These are phyloP conservation scores for Unio pictorum DNA, from an alignment of 2,888 invertebrate species.

Conservation along the genomic window DNA sequence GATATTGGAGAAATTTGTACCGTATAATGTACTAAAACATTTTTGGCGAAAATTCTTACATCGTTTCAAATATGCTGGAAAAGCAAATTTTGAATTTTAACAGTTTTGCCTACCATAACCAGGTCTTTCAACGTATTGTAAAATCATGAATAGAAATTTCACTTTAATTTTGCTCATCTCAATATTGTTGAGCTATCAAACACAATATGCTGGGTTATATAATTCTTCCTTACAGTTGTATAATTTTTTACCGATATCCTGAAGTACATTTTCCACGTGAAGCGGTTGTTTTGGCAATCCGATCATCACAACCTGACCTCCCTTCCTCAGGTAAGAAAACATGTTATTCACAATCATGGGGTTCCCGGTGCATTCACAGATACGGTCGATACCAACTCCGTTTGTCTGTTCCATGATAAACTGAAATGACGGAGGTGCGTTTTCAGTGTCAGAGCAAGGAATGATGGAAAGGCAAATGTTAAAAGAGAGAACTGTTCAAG, in stretches of 20 bases:
- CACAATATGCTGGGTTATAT: no score
- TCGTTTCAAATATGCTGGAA: neutral
- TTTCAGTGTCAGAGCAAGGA: no score
- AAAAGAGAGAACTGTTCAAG: no score
- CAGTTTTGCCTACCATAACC: neutral
- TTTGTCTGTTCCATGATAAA: conserved; percentile 54
- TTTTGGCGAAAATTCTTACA: no score
- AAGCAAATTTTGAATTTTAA: neutral
- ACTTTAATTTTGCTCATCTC: no score
- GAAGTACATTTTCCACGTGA: conserved; percentile 61
- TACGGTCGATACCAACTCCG: conserved; percentile 61
- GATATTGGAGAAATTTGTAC: no score
- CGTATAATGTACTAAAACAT: no score
- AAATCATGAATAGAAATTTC: no score
- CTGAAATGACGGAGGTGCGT: conserved; percentile 25
- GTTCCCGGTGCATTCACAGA: conserved; percentile 64
- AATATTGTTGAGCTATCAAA: no score
- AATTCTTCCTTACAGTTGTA: neutral
- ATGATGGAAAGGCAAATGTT: no score
- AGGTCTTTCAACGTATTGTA: neutral
- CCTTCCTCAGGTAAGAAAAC: conserved; percentile 62
- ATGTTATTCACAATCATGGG: conserved; percentile 53
- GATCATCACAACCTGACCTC: conserved; percentile 60
- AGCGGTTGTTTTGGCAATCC: conserved; percentile 64
- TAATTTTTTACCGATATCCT: conserved; percentile 54